These are phyloP conservation scores for Papilio demoleus DNA, from an alignment of 2,888 invertebrate species.

Conservation along the genomic window DNA sequence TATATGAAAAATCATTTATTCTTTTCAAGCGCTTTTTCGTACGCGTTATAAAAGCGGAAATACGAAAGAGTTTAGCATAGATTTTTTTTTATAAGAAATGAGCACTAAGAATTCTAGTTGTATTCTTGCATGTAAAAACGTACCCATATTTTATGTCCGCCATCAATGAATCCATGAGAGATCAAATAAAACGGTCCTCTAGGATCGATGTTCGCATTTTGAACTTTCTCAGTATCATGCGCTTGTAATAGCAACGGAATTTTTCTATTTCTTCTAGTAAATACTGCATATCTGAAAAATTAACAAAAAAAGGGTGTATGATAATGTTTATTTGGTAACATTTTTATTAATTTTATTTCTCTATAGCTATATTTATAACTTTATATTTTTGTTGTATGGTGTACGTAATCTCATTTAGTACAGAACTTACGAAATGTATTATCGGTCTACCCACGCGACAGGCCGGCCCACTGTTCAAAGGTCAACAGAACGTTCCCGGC, in stretches of 20 bases:
- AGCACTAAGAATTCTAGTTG: too few relatives aligned
- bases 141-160: conserved; percentile 92
- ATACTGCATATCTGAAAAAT: conserved; percentile 77
- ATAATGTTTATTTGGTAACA: background rate
- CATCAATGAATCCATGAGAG: conserved; percentile 94
- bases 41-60: too few relatives aligned
- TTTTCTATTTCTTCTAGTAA: conserved; percentile 83
- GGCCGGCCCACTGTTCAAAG: conserved; percentile 53
- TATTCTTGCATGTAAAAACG: conserved; percentile 31
- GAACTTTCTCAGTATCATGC: conserved; percentile 86
- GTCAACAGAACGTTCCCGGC: conserved; percentile 52
- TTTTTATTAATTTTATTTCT: background rate
- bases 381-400: conserved; percentile 9
- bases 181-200: conserved; percentile 88
- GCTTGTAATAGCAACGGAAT: conserved; percentile 86
- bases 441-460: conserved; percentile 35
- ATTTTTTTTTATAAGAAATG: too few relatives aligned
- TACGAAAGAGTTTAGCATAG: too few relatives aligned
- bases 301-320: conserved; percentile 25
- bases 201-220: conserved; percentile 85
- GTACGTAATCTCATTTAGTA: conserved; percentile 32
- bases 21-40: too few relatives aligned
- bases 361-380: background rate
- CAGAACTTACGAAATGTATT: conserved; percentile 38
- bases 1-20: too few relatives aligned